Conservation (phyloP, 2,888 invertebrate genomes). For the Pharmacophagus antenor region DNA sequence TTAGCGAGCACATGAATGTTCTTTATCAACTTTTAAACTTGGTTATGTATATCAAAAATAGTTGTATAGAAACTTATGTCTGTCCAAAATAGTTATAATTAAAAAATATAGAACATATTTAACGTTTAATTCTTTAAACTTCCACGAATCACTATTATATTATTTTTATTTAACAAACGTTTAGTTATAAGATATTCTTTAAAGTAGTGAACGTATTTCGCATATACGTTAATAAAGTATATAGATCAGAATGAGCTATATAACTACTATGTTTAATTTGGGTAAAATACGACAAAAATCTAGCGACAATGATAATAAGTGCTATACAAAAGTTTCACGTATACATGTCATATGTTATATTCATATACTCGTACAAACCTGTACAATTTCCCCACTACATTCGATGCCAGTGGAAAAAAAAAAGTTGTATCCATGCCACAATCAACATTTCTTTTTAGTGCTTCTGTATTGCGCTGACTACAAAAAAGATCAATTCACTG, state of each 20-base stretch:
- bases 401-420: slow-evolving; percentile 2
- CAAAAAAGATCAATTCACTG: not conserved
- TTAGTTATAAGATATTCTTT: too few species aligned
- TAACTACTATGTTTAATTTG: too few species aligned
- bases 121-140: too few species aligned
- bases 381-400: not conserved
- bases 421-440: not conserved
- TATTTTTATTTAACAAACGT: not conserved
- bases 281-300: not conserved
- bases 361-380: not conserved
- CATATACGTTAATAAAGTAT: too few species aligned
- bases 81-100: not conserved
- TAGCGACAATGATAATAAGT: not conserved
- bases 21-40: not conserved
- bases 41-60: too few species aligned
- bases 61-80: too few species aligned
- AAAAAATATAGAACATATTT: too few species aligned
- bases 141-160: not conserved
- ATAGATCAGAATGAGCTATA: too few species aligned
- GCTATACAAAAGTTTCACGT: not conserved
- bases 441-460: slow-evolving; percentile 2
- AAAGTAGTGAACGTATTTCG: too few species aligned
- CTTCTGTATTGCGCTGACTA: not conserved
- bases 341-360: not conserved
- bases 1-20: not conserved